Percentiles rank a stretch among this genome's conserved stretches.
Evolutionary conservation across 2,113 vertebrate species (phyloP).

Genomic region (Physeter macrocephalus): DNA sequence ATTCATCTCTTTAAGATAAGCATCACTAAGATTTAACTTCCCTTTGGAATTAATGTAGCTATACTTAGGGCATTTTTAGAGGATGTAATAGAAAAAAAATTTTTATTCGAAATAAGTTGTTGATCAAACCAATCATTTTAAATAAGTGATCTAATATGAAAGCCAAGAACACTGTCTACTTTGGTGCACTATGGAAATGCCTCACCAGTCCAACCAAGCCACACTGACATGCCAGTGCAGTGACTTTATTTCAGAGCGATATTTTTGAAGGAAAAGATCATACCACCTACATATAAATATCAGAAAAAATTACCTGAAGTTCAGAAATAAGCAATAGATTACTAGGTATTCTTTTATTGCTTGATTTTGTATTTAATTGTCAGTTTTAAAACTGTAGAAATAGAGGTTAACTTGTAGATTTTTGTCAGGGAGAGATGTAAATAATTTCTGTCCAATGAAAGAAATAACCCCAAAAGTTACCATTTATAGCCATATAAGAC

Average conservation of each 20-base stretch:
- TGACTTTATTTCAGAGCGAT: neutral
- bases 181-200: neutral
- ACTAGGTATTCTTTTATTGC: neutral
- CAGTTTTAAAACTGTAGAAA: neutral
- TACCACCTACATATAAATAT: neutral
- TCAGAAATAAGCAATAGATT: neutral
- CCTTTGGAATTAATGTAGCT: neutral
- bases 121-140: neutral
- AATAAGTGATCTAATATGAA: neutral
- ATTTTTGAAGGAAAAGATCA: neutral
- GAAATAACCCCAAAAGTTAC: neutral
- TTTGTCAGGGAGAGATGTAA: neutral
- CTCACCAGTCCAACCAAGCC: neutral
- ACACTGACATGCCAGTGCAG: fast-evolving
- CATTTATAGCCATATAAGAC: neutral
- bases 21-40: neutral
- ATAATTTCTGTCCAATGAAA: neutral
- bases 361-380: neutral
- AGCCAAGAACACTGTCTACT: neutral
- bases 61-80: neutral
- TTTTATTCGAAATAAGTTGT: neutral
- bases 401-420: neutral
- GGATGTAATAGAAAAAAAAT: neutral
- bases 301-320: neutral
- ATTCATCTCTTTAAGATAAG: neutral